Conservation (phyloP, 2,113 vertebrate genomes). For the Epinephelus fuscoguttatus region DNA sequence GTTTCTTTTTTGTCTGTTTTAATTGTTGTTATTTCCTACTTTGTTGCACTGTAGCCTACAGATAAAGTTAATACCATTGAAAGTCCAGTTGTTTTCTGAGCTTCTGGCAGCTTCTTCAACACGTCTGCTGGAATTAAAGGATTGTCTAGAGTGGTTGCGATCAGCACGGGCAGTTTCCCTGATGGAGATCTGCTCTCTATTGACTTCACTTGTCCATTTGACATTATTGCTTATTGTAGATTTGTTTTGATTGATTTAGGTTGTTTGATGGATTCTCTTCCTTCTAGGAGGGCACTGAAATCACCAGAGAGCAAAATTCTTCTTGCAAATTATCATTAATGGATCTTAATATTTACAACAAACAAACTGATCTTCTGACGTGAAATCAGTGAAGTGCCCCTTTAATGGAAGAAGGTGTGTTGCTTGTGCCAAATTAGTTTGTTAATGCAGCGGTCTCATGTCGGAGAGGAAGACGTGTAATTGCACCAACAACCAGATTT, state of each 20-base stretch:
- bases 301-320: background rate
- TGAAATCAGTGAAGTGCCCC: background rate
- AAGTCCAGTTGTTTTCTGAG: no score
- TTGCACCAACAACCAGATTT: background rate
- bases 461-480: background rate
- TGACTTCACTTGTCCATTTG: background rate
- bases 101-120: no score
- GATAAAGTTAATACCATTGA: no score
- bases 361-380: background rate
- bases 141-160: no score
- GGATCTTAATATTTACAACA: background rate
- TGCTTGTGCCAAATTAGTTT: background rate
- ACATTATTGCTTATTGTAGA: background rate
- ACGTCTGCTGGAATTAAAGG: no score
- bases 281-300: background rate
- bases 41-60: no score
- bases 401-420: background rate
- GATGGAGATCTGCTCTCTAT: no score
- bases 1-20: no score
- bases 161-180: no score
- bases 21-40: no score
- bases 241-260: no score
- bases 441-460: background rate
- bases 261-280: background rate
- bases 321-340: background rate